Evolutionary conservation across 35 echinoderm and acorn worm genomes (phyloP).

Genomic region (Ophiothrix spiculata): DNA sequence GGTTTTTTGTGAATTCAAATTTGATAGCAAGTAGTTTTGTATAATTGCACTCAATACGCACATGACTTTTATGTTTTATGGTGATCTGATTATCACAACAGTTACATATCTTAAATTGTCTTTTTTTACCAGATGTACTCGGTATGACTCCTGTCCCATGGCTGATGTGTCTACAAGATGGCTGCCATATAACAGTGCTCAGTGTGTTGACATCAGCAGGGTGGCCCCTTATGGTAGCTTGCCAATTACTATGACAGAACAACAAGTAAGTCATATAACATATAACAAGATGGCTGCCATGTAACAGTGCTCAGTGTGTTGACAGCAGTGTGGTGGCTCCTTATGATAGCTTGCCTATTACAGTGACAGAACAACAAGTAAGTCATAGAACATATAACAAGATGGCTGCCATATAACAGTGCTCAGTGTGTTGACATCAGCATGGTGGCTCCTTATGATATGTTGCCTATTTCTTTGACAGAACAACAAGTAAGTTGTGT

Average conservation of each 20-base stretch:
- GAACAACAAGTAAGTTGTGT: conserved; percentile 35
- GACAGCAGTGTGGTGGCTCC: too few relatives aligned
- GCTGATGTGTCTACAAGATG: conserved; percentile 28
- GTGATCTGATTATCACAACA: too few relatives aligned
- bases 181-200: too few relatives aligned
- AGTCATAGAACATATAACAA: too few relatives aligned
- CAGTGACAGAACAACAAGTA: too few relatives aligned
- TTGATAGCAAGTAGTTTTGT: background rate
- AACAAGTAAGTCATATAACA: conserved; percentile 32
- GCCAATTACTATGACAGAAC: background rate
- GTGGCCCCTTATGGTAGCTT: conserved; percentile 13
- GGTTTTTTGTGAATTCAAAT: background rate
- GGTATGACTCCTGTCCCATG: conserved; percentile 10
- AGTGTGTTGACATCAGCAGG: conserved; percentile 37
- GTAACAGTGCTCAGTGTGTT: too few relatives aligned
- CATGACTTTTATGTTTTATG: too few relatives aligned
- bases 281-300: too few relatives aligned
- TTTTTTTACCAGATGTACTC: conserved; percentile 7
- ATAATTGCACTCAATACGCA: too few relatives aligned
- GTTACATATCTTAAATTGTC: background rate
- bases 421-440: conserved; percentile 39
- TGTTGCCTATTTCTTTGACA: background rate
- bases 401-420: too few relatives aligned
- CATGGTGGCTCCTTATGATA: conserved; percentile 15
- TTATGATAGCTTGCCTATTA: too few relatives aligned